Percentiles rank a stretch among this genome's conserved stretches.
phyloP scores from a whole-genome alignment of 2,888 invertebrate species.

The Drepana falcataria region DNA sequence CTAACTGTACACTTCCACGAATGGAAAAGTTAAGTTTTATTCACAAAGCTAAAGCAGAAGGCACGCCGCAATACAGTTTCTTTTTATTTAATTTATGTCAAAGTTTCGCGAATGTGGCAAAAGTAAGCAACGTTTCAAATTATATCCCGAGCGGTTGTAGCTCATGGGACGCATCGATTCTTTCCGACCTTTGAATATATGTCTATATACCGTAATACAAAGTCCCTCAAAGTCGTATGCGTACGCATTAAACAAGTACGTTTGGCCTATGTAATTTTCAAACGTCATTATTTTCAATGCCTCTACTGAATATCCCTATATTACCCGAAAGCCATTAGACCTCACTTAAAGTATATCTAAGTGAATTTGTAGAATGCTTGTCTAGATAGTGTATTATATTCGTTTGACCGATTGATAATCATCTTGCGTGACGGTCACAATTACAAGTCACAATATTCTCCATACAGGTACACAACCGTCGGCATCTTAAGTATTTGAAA shows the following conservation, averaged over 20 bases:
- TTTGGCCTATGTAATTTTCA: no score
- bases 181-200: slow-evolving; percentile 25
- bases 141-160: slow-evolving; percentile 23
- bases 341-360: no score
- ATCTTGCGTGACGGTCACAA: slow-evolving; percentile 32
- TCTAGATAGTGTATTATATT: not conserved
- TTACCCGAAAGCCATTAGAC: no score
- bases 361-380: no score
- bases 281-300: no score
- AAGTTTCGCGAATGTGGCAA: slow-evolving; percentile 6
- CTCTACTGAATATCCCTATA: no score
- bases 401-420: not conserved
- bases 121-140: slow-evolving; percentile 18
- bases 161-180: slow-evolving; percentile 40
- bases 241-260: no score
- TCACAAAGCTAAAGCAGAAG: not conserved
- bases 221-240: slow-evolving; percentile 15
- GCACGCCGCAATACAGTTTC: not conserved
- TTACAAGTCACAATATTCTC: slow-evolving; percentile 42
- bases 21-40: not conserved
- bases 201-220: slow-evolving; percentile 23
- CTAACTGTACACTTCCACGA: no score
- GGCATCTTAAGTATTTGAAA: no score
- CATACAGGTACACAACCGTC: slow-evolving; percentile 23
- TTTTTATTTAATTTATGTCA: not conserved